Percentiles rank a stretch among this genome's conserved stretches.
Conservation (phyloP, 2,113 vertebrate species). For the Opisthocomus hoazin region DNA sequence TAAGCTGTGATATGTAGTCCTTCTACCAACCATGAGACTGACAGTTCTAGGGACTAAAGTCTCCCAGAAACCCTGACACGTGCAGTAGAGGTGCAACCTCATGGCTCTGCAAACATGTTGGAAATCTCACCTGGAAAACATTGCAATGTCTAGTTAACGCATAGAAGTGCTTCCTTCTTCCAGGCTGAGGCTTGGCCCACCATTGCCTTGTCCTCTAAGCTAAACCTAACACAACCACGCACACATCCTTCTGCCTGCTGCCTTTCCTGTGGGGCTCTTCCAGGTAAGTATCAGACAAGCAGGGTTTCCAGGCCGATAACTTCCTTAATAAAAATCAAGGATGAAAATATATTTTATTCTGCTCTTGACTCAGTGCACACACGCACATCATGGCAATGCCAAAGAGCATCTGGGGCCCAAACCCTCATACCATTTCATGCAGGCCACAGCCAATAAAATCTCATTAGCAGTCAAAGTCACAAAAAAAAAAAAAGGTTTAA, state of each 20-base stretch:
- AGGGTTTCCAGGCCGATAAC: not conserved
- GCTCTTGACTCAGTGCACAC: not conserved
- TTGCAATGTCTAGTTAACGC: not conserved
- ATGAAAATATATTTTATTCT: not conserved
- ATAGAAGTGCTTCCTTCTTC: rapidly evolving
- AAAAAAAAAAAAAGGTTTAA: not conserved
- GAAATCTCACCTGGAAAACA: not conserved
- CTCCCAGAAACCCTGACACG: not conserved
- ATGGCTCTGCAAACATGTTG: not conserved
- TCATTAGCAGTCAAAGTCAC: not conserved
- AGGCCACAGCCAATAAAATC: not conserved
- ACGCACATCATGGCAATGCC: rapidly evolving
- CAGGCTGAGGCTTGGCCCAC: not conserved
- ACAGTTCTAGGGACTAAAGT: not conserved
- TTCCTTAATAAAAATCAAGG: not conserved
- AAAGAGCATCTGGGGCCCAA: not conserved
- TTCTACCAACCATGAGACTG: not conserved
- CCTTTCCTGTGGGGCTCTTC: not conserved
- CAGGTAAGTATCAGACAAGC: not conserved
- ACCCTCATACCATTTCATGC: not conserved
- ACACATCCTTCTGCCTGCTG: not conserved
- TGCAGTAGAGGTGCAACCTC: not conserved
- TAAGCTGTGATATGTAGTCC: not conserved
- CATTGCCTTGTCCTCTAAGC: not conserved
- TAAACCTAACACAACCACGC: not conserved